Base-by-base conservation (phyloP, 2,113 vertebrate species). In the Poeciliopsis retropinna region DNA sequence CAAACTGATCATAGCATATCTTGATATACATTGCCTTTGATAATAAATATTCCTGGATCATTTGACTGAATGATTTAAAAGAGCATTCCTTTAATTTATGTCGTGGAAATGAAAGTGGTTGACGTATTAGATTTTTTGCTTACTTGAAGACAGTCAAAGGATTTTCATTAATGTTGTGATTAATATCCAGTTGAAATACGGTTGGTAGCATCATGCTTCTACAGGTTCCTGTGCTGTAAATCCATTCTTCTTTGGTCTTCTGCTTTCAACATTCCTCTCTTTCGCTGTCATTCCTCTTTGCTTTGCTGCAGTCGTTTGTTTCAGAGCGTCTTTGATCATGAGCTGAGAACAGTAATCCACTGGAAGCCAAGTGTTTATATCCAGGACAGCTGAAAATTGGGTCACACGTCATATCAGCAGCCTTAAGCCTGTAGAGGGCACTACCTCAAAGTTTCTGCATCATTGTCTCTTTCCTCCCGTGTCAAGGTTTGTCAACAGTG, bases 351-450 rank as follows among this genome's bases (percentile, higher is more conserved):
- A 87, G 79, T 86, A 81, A 87, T 89, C 85, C 85, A 87, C 81
- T 86, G 72, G 85, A 90, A 88, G 82, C 83, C 84, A 88, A 92
- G 85, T 83, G 77, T 90, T 85, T 83, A 85, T 87, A 90, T 87
- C 87, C 89, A 77, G 89, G 86, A 90, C 89, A 87, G 85, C 67
- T 75, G 72, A 88, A 76, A 90, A 92, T 76, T 89, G 82, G 91
- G 91, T 91, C 91, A 72, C 87, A 84, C 78, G 67, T 85, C 81
- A 84, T 83, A 83, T 82, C 66, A 81, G 74, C 68, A 78, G 82
- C 86, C 77, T 76, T 67, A 28, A 68, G 82, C 85, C 79, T 57
- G 60, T 74, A 78, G 64, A 28, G 68, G 80, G 70, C 44, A 27
- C 73, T 74, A 86, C 79, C 82, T 85, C 67, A 64, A 86, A 85